Evolutionary conservation across 2,113 vertebrate species (phyloP), one percentile per base, ranked within the genome.

Genomic region (Ammodytes dubius): DNA sequence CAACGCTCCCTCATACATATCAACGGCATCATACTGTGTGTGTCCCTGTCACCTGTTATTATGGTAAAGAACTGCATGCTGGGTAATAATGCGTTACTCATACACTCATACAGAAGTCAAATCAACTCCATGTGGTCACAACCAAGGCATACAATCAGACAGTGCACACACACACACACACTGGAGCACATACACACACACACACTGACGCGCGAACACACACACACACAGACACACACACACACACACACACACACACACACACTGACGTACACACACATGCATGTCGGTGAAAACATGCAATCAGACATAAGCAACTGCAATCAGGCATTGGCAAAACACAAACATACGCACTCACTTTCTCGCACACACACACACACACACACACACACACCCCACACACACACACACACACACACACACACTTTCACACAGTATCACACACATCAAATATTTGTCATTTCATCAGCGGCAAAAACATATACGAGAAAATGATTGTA

Each of bases 281-380:
- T 42, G 52, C 54, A 4, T 46, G 43, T 79, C 61, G 54, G 11
- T 47, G 60, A 59, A 82, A 84, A 70, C 66, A 58, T 78, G 76
- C 52, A 84, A 86, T 88, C 83, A 83, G 47, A 72, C 79, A 9
- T 42, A 9, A 65, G 64, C 7, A 39, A 35, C 49, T 53, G 61
- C 78, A 57, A 73, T 86, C 85, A 87, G 74, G 82, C 54, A 17
- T 15, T 43, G 54, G 53, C 58, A 72, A 64, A 65, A 64, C 50
- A 85, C 40, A 65, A 50, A 64, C 66, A 43, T 10, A 8, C 57
- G 19, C 46, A 6, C 64, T 70, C n/a, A 40, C 40, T 46, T 47
- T 46, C 17, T 50, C 8, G n/a, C 19, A 2, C 14, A 39, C 50
- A 7, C 19, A 3, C 13, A n/a, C 15, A 12, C 47, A 10, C 47